These are phyloP conservation scores for Rousettus leschenaultii DNA, from an alignment of 2,113 vertebrate species.

Conservation along the genomic window DNA sequence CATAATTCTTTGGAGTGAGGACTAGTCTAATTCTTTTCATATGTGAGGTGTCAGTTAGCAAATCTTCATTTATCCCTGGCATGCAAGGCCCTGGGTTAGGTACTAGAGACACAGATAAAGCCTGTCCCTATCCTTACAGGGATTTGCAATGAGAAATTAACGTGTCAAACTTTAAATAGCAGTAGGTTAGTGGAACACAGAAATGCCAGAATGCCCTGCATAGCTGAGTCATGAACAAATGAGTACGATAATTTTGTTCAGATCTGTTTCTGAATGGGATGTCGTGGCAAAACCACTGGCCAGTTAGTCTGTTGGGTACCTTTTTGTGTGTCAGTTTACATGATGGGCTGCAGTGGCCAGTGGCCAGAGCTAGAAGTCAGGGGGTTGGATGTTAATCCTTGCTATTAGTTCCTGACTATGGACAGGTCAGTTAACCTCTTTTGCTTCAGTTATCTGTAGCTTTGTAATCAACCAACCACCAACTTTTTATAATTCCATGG, in stretches of 20 bases:
- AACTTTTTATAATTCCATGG: background rate
- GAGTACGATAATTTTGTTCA: background rate
- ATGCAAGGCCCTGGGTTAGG: background rate
- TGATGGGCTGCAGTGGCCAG: background rate
- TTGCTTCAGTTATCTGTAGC: background rate
- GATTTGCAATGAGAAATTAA: constrained; percentile 3
- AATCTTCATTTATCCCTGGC: constrained; percentile 21
- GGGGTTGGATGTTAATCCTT: background rate
- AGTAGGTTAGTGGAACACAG: background rate
- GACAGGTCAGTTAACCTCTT: background rate
- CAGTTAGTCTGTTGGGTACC: background rate
- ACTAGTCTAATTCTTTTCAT: constrained; percentile 62
- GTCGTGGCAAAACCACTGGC: background rate
- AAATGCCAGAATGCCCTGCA: background rate
- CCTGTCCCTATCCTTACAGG: background rate
- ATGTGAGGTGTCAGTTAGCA: constrained; percentile 48
- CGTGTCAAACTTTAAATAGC: background rate
- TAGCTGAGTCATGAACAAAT: background rate
- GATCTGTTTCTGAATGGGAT: background rate
- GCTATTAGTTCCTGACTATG: background rate
- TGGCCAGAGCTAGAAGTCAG: background rate
- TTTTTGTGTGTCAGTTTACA: background rate
- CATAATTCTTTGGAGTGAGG: constrained; percentile 44
- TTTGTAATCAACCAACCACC: background rate
- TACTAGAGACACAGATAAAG: background rate